Percentiles rank a stretch among this genome's conserved stretches.
These are phyloP conservation scores for Balaeniceps rex DNA, from an alignment of 2,113 vertebrate genomes.

Conservation along the genomic window DNA sequence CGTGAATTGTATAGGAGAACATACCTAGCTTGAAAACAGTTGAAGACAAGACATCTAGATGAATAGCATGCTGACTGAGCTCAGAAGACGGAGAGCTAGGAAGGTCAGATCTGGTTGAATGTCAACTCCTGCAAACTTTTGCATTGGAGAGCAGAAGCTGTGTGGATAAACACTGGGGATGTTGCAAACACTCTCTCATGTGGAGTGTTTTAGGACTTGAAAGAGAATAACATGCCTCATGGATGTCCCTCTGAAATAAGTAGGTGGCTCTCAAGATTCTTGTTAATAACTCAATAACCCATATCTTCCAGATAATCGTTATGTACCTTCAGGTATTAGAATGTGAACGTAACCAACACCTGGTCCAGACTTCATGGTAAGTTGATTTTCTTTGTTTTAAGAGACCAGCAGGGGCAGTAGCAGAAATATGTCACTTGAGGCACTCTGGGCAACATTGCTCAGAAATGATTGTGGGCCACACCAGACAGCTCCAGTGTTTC, in stretches of 20 bases:
- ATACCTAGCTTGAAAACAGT: background rate
- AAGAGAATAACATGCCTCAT: constrained; percentile 30
- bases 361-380: constrained; percentile 91
- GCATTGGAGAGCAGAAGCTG: background rate
- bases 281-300: constrained; percentile 75
- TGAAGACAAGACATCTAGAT: background rate
- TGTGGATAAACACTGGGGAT: background rate
- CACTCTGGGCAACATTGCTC: constrained; percentile 62
- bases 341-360: constrained; percentile 85
- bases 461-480: constrained; percentile 39
- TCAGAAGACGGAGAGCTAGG: background rate
- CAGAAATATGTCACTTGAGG: constrained; percentile 74
- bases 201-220: background rate
- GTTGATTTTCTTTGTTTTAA: constrained; percentile 73
- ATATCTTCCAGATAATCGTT: constrained; percentile 88
- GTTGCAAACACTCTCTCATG: background rate
- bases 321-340: constrained; percentile 92
- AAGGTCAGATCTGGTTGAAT: background rate
- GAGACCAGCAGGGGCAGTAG: constrained; percentile 74
- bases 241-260: constrained; percentile 50
- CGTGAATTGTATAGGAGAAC: background rate
- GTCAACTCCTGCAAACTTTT: background rate
- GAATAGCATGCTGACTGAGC: background rate
- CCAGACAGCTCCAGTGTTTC: constrained; percentile 50
- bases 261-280: constrained; percentile 33